Evolutionary conservation across 1,140 invertebrate genomes (phyloP).

Genomic region (Bombus ignitus): DNA sequence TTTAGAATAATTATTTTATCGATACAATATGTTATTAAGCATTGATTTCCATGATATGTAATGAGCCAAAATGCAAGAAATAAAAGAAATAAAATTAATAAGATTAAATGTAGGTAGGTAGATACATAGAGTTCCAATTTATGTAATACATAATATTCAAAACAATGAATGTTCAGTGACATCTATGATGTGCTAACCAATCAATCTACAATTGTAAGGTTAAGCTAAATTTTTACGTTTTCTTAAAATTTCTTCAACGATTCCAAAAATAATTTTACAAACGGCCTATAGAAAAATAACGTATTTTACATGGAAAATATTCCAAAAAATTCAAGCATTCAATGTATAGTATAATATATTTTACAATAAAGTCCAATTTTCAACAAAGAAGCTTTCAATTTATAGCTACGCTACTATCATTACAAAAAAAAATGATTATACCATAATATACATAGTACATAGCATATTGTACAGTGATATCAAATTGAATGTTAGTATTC

Average conservation of each 20-base stretch:
- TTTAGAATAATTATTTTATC: not conserved
- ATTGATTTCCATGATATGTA: not conserved
- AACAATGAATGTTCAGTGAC: not conserved
- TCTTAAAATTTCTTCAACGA: not conserved
- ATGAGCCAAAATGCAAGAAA: not conserved
- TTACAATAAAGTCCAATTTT: constrained; percentile 1
- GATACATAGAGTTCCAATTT: constrained; percentile 8
- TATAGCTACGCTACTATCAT: not conserved
- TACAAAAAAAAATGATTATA: not conserved
- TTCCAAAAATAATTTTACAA: not conserved
- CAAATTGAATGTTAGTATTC: constrained; percentile 2
- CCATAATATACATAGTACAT: not conserved
- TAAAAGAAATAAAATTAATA: not conserved
- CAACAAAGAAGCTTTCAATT: not conserved
- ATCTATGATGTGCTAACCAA: not conserved
- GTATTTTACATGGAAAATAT: not conserved
- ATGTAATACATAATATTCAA: not conserved
- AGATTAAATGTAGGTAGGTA: not conserved
- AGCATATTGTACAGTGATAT: not conserved
- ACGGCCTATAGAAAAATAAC: not conserved
- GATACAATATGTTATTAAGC: not conserved
- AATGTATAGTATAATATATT: not conserved
- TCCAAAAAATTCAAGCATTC: not conserved
- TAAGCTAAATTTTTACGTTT: not conserved
- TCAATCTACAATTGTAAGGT: not conserved